These are phyloP conservation scores for Hipparchia semele DNA, from an alignment of 2,888 invertebrate genomes.

Conservation along the genomic window DNA sequence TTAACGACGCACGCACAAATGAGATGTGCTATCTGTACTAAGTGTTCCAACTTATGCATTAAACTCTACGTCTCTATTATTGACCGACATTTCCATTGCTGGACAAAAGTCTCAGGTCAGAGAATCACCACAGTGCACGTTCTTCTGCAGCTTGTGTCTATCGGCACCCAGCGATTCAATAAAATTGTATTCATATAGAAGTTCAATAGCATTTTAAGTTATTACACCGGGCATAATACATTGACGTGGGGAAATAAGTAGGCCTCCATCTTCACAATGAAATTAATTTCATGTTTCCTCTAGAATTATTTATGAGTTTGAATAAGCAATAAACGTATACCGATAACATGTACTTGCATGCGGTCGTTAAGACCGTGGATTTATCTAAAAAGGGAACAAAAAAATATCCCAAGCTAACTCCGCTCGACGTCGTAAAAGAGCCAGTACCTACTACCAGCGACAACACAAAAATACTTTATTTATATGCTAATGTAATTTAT, in stretches of 20 bases:
- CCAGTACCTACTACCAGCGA: slow-evolving; percentile 69
- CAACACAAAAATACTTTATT: slow-evolving; percentile 82
- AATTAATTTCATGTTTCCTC: slow-evolving; percentile 79
- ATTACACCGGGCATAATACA: slow-evolving; percentile 26
- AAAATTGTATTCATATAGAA: neutral
- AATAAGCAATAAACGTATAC: slow-evolving; percentile 79
- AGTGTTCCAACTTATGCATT: no score
- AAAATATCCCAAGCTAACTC: slow-evolving; percentile 68
- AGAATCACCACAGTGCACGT: no score
- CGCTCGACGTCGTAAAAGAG: slow-evolving; percentile 75
- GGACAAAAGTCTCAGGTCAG: no score
- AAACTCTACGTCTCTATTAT: no score
- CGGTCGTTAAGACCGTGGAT: slow-evolving; percentile 79
- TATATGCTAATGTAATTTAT: slow-evolving; percentile 84
- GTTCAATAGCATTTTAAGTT: slow-evolving; percentile 21
- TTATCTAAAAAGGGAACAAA: slow-evolving; percentile 74
- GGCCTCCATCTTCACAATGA: slow-evolving; percentile 64
- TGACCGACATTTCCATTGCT: no score
- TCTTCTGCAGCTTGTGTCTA: neutral
- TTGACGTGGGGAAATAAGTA: slow-evolving; percentile 37
- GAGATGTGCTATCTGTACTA: no score
- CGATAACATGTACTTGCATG: slow-evolving; percentile 80
- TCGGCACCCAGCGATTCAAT: neutral
- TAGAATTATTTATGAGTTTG: slow-evolving; percentile 78
- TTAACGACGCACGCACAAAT: no score